Evolutionary conservation across 2,888 invertebrate species (phyloP), one percentile per base, ranked within the genome.

Genomic region (Macaria liturata): DNA sequence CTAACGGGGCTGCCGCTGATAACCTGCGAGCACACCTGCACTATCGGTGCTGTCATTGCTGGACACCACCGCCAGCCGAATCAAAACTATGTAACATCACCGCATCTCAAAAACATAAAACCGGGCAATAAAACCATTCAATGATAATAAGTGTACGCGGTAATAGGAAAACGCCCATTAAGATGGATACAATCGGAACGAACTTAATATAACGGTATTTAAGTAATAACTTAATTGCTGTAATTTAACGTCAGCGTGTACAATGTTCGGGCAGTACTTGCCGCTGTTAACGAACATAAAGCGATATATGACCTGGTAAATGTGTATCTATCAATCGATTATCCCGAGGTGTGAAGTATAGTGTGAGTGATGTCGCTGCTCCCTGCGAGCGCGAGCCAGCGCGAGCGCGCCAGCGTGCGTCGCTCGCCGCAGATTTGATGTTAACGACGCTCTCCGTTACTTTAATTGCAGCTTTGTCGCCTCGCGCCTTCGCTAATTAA

Each of bases 381-480:
- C 20, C 20, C 20, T 20, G 20, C 20, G 20, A 20, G 20, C 32
- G 50, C 58, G 50, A 52, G 40, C 49, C 49, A 49, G 42, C 46
- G 76, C 78, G 72, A 80, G 78, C 5, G 40, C 40, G 40, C 9
- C 8, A 42, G 42, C 39, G 42, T 8, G 42, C 42, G 8, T 42
- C 3, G 42, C 20, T 20, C 20, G 74, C 75, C 70, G 75, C 70
- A 71, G 74, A 74, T 78, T 70, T 66, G 71, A 78, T 76, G 78
- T 86, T 87, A 85, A 87, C 84, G 84, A 83, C 75, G 71, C 67
- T 75, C 76, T 74, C 88, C 86, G 88, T 89, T 89, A 89, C 72
- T 85, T 87, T 88, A 88, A 89, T 89, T 88, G 81, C 84, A 74
- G 80, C 78, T 87, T 85, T 83, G 84, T 86, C 86, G 83, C 80